These are phyloP conservation scores for Perccottus glenii DNA, from an alignment of 2,113 vertebrate species.

Conservation along the genomic window DNA sequence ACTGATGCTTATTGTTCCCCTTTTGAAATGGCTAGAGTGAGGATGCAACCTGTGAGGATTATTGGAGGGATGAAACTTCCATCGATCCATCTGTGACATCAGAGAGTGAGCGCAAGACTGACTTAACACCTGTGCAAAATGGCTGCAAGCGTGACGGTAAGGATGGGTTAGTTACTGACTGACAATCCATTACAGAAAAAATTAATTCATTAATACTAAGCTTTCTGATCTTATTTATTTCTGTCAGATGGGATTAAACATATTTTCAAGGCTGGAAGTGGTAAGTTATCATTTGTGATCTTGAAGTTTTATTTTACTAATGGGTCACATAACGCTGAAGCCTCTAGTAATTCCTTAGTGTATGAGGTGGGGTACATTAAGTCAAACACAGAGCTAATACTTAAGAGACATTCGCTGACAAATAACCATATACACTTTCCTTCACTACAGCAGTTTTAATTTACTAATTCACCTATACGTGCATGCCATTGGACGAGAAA, in stretches of 20 bases:
- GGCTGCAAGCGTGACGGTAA: conserved; percentile 84
- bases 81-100: conserved; percentile 51
- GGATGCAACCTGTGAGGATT: conserved; percentile 82
- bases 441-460: no score
- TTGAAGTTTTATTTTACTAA: no score
- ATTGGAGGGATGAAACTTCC: conserved; percentile 68
- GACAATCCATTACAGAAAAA: not conserved
- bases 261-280: conserved; percentile 73
- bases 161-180: not conserved
- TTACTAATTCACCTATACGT: no score
- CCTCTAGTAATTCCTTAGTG: no score
- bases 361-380: no score
- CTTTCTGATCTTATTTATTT: not conserved
- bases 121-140: conserved; percentile 62
- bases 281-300: conserved; percentile 70
- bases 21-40: conserved; percentile 66
- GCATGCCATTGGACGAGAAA: no score
- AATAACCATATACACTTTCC: no score
- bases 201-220: not conserved
- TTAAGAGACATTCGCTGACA: no score
- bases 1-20: not conserved
- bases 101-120: conserved; percentile 53
- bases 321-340: no score
- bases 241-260: conserved; percentile 84
- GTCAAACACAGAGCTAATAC: no score